A percentile compares a stretch with the other conserved stretches of the same genome.
These are phyloP conservation scores for Aricia agestis DNA, from an alignment of 1,140 invertebrate species.

Conservation along the genomic window DNA sequence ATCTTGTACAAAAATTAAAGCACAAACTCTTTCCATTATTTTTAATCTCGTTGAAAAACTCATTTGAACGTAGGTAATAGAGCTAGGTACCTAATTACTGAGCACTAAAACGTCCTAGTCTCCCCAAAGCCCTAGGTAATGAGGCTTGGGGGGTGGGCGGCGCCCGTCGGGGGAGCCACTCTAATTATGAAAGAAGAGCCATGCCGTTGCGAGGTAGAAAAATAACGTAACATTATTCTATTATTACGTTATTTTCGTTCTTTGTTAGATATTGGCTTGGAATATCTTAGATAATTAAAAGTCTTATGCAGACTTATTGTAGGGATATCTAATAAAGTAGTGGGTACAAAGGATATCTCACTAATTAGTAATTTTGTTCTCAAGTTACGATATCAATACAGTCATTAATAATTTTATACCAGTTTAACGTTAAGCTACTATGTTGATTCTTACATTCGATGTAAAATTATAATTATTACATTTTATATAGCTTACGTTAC, in stretches of 20 bases:
- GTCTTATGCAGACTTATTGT: too few relatives aligned
- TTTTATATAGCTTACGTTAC: too few relatives aligned
- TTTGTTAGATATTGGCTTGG: background rate
- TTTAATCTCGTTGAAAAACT: conserved; percentile 26
- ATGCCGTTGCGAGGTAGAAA: conserved; percentile 31
- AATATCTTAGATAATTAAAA: background rate
- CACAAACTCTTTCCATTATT: background rate
- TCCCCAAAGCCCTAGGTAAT: conserved; percentile 56
- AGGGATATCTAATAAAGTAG: too few relatives aligned
- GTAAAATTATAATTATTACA: too few relatives aligned
- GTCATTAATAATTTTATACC: too few relatives aligned
- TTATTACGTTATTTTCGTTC: background rate
- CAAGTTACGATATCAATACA: too few relatives aligned
- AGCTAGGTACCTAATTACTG: conserved; percentile 45
- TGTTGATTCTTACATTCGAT: too few relatives aligned
- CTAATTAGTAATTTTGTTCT: too few relatives aligned
- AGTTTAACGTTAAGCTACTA: too few relatives aligned
- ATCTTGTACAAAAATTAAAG: background rate
- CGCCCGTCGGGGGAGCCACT: conserved; percentile 24
- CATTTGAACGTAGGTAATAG: conserved; percentile 33
- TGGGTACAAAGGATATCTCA: too few relatives aligned
- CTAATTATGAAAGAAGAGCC: conserved; percentile 43
- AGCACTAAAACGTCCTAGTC: conserved; percentile 45
- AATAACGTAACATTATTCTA: conserved; percentile 12
- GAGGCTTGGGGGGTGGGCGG: conserved; percentile 31